Conservation (phyloP, 2,113 vertebrate species). For the Pandion haliaetus region DNA sequence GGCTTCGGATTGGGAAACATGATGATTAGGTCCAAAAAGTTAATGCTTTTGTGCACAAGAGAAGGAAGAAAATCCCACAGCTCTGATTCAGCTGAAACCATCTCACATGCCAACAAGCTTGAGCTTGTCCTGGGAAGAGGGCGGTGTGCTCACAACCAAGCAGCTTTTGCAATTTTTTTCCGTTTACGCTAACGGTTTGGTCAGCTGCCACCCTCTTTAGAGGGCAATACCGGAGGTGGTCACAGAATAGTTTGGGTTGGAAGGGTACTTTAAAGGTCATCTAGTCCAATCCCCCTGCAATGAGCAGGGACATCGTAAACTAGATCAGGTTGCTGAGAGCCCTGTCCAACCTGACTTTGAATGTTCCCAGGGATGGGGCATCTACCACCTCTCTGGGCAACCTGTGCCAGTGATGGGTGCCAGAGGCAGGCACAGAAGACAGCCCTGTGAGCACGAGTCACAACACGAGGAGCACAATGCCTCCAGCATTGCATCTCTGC, state of each 20-base stretch:
- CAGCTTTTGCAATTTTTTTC: not conserved
- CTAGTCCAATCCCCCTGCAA: not conserved
- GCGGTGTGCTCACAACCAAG: not conserved
- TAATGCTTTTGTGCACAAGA: not conserved
- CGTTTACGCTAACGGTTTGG: not conserved
- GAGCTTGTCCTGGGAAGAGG: not conserved
- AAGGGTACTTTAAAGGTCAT: not conserved
- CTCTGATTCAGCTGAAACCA: not conserved
- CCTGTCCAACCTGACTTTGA: accelerated
- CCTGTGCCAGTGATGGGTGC: not conserved
- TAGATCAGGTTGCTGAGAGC: not conserved
- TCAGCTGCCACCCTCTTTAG: not conserved
- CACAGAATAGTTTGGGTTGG: not conserved
- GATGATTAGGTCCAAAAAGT: not conserved
- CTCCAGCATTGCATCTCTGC: not conserved
- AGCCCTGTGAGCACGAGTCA: accelerated
- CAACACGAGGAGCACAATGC: accelerated
- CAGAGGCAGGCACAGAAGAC: not conserved
- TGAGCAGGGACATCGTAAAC: not conserved
- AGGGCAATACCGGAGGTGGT: not conserved
- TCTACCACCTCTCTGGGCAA: not conserved
- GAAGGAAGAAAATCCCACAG: not conserved
- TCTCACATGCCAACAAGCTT: not conserved
- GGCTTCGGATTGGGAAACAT: not conserved
- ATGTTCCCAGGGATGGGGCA: not conserved